A percentile compares a stretch with the other conserved stretches of the same genome.
Evolutionary conservation across 2,888 invertebrate genomes (phyloP).

Genomic region (Phanerotoma sp.): DNA sequence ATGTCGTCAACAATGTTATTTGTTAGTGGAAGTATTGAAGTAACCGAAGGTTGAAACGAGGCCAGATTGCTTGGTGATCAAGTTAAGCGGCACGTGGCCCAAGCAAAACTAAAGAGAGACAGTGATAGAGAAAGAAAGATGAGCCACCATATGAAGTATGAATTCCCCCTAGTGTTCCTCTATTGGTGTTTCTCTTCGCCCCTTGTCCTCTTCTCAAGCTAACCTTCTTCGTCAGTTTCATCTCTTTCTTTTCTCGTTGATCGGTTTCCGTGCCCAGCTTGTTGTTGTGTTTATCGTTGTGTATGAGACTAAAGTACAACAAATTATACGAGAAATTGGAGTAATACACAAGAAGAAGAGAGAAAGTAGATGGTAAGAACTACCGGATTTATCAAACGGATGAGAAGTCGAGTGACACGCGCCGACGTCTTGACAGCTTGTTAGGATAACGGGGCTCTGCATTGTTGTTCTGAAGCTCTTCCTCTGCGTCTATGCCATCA

Average conservation of each 20-base stretch:
- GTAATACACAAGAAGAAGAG: constrained; percentile 26
- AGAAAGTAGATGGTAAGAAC: constrained; percentile 17
- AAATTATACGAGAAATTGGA: constrained; percentile 2
- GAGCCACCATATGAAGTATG: too few relatives aligned
- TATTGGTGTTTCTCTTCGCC: constrained; percentile 26
- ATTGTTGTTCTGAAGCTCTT: neutral
- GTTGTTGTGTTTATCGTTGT: too few relatives aligned
- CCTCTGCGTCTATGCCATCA: neutral
- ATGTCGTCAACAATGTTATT: constrained; percentile 55
- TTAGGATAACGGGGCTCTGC: constrained; percentile 47
- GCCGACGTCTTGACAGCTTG: constrained; percentile 58
- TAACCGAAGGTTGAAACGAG: constrained; percentile 57
- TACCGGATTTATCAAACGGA: constrained; percentile 31
- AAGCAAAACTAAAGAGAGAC: constrained; percentile 35
- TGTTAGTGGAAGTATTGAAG: constrained; percentile 56
- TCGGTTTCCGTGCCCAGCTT: constrained; percentile 4
- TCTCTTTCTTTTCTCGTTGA: constrained; percentile 9
- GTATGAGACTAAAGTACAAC: neutral
- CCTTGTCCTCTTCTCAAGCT: too few relatives aligned
- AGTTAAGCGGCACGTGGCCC: constrained; percentile 57
- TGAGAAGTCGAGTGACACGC: constrained; percentile 55
- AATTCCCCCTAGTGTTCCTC: constrained; percentile 28
- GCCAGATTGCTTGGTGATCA: constrained; percentile 57
- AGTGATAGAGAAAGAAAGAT: too few relatives aligned
- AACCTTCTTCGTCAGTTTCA: too few relatives aligned